Evolutionary conservation across 2,113 vertebrate genomes (phyloP), one percentile per base, ranked within the genome.

Genomic region (Prionailurus bengalensis): DNA sequence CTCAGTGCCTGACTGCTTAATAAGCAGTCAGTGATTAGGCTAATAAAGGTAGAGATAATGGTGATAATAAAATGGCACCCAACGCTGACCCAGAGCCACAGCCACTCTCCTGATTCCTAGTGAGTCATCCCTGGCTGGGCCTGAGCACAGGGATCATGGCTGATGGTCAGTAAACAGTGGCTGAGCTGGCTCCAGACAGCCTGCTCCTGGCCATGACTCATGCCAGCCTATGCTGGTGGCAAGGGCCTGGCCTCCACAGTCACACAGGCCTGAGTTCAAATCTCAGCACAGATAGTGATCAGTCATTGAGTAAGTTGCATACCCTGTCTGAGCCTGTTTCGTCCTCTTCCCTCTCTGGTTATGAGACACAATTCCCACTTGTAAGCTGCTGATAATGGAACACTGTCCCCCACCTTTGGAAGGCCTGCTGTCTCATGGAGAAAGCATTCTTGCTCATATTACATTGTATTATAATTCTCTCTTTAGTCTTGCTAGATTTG

Each of bases 61-160:
- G 86, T 53, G 86, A 85, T 79, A 63, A 97, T 97, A 97, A 97
- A 97, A 85, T 33, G 33, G 39, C 86, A 83, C 78, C 93, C 11
- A 12, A 85, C 73, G 71, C 70, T 91, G 86, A 83, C 65, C 80
- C 45, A 65, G 63, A 65, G 78, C 21, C 91, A 66, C 15, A 12
- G 51, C 36, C 8, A 45, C 25, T 45, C 61, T 71, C 55, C 68
- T 91, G 48, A 63, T 89, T 81, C 68, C 76, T 29, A 19, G 5
- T 96, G 96, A 95, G 63, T 97, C 94, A 97, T 74, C 31, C 21
- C 45, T 89, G 61, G 3, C 42, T 83, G 79, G 86, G 61, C 68
- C 42, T 68, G 68, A 78, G 76, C 85, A 79, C 55, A 85, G n/a
- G 15, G 91, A 84, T 82, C 31, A 31, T 45, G 78, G 61, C 53